A percentile compares a stretch with the other conserved stretches of the same genome.
These are phyloP conservation scores for Pelodiscus sinensis DNA, from an alignment of 2,113 vertebrate genomes.

Conservation along the genomic window DNA sequence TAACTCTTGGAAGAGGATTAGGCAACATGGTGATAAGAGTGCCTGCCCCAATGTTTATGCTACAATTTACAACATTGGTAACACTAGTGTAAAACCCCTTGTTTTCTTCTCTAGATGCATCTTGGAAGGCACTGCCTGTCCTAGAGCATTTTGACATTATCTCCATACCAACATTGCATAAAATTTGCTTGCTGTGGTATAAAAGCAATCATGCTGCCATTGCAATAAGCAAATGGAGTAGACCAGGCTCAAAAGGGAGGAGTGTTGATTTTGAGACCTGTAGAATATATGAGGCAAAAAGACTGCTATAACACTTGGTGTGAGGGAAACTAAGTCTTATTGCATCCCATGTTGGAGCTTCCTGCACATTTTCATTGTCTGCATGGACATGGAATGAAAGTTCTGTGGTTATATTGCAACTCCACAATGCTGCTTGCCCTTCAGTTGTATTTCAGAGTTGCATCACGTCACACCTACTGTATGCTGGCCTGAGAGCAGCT, in stretches of 20 bases:
- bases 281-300: no score
- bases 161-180: neutral
- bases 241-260: no score
- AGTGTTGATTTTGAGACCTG: no score
- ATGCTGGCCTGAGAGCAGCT: no score
- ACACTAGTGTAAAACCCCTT: neutral
- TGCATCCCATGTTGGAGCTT: neutral
- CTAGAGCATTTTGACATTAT: neutral
- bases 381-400: no score
- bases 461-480: no score
- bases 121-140: neutral
- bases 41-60: neutral
- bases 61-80: neutral
- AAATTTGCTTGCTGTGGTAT: neutral
- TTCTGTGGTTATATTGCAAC: neutral
- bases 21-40: neutral
- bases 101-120: neutral
- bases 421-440: neutral
- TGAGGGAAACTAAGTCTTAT: neutral
- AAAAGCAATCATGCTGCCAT: neutral
- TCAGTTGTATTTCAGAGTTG: no score
- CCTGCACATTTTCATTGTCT: neutral
- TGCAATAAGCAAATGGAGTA: neutral
- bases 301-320: no score
- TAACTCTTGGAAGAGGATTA: neutral